Evolutionary conservation across 92 coral and sea anemone species (phyloP).

Genomic region (Anthopleura xanthogrammica): DNA sequence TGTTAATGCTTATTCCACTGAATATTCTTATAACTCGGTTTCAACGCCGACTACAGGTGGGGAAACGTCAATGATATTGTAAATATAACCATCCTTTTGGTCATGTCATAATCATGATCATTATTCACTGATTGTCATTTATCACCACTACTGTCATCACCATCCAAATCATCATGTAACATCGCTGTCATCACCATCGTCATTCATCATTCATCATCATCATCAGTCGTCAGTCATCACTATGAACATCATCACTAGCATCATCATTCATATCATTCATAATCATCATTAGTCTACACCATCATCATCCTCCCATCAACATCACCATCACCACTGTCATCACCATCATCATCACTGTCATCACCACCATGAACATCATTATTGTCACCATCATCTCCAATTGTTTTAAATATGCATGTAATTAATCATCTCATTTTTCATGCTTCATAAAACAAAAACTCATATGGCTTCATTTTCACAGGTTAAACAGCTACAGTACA

Average conservation of each 20-base stretch:
- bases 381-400: not conserved
- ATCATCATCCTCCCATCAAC: too few relatives aligned
- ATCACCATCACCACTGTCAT: too few relatives aligned
- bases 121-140: too few relatives aligned
- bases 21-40: conserved; percentile 63
- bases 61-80: not conserved
- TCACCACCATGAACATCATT: not conserved
- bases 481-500: conserved; percentile 66
- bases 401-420: too few relatives aligned
- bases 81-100: not conserved
- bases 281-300: too few relatives aligned
- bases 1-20: conserved; percentile 70
- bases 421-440: too few relatives aligned
- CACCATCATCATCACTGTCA: not conserved
- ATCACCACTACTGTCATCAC: not conserved
- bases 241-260: too few relatives aligned
- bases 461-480: conserved; percentile 5
- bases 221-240: too few relatives aligned
- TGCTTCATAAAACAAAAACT: too few relatives aligned
- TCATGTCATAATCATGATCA: too few relatives aligned
- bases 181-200: not conserved
- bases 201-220: not conserved
- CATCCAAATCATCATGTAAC: not conserved
- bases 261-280: too few relatives aligned
- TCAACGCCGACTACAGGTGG: conserved; percentile 70